Conservation (phyloP, 2,888 invertebrate genomes). For the Gasteruption jaculator region DNA sequence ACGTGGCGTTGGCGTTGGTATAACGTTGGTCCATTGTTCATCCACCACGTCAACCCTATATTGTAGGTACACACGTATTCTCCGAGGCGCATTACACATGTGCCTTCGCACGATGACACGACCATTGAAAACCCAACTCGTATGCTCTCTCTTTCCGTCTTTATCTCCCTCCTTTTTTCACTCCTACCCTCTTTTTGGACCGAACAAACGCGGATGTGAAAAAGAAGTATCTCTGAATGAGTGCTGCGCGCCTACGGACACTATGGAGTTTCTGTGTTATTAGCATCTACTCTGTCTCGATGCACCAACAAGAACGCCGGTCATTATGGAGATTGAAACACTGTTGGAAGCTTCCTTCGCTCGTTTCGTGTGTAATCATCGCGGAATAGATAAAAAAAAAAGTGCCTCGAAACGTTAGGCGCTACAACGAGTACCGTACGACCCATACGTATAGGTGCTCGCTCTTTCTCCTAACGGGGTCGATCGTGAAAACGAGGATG, state of each 20-base stretch:
- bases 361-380: slow-evolving; percentile 21
- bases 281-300: slow-evolving; percentile 38
- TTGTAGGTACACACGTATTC: slow-evolving; percentile 11
- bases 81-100: slow-evolving; percentile 19
- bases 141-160: slow-evolving; percentile 13
- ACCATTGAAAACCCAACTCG: slow-evolving; percentile 32
- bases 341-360: slow-evolving; percentile 18
- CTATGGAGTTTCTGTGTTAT: slow-evolving; percentile 41
- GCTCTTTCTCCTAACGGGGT: too few species aligned
- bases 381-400: slow-evolving; percentile 21
- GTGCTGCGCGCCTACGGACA: slow-evolving; percentile 33
- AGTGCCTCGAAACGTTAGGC: slow-evolving; percentile 21
- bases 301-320: slow-evolving; percentile 27
- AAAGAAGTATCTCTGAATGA: slow-evolving; percentile 38
- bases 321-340: slow-evolving; percentile 48
- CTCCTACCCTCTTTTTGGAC: slow-evolving; percentile 16
- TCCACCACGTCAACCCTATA: too few species aligned
- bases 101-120: slow-evolving; percentile 30
- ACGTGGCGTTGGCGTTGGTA: slow-evolving; percentile 15
- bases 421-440: too few species aligned
- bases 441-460: too few species aligned
- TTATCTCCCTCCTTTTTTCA: slow-evolving; percentile 1
- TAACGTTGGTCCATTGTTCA: slow-evolving; percentile 26
- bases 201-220: slow-evolving; percentile 35
- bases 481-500: too few species aligned